Percentiles rank a stretch among this genome's conserved stretches.
phyloP scores from a whole-genome alignment of 2,797 vertebrate genomes.

The Leucoraja ocellata region DNA sequence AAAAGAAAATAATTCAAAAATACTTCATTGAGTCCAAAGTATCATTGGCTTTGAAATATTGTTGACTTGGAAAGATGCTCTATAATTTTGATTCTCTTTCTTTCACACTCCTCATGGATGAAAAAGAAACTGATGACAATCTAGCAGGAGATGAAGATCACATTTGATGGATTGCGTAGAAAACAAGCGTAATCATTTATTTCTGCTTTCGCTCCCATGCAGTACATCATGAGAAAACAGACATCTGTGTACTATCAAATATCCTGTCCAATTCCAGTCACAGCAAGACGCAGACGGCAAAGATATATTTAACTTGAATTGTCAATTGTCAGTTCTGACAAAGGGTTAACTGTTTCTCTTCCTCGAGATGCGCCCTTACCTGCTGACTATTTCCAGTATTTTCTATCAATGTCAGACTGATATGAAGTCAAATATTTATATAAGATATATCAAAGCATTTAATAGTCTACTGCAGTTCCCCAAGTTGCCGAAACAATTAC shows the following conservation, averaged over 20 bases:
- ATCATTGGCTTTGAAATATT: too few relatives aligned
- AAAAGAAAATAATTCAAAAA: too few relatives aligned
- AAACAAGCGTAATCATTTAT: not conserved
- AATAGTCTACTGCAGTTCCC: not conserved
- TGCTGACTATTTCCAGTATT: too few relatives aligned
- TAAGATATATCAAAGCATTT: not conserved
- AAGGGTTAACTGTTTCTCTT: too few relatives aligned
- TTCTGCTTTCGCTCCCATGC: not conserved
- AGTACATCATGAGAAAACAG: not conserved
- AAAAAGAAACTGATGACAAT: not conserved
- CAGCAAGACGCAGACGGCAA: not conserved
- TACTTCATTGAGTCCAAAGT: too few relatives aligned
- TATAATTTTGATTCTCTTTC: too few relatives aligned
- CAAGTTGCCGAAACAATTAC: not conserved
- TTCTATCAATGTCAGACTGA: too few relatives aligned
- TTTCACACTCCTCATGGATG: not conserved
- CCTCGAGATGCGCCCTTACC: too few relatives aligned
- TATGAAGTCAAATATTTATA: not conserved
- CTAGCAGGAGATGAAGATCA: not conserved
- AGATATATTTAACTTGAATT: not conserved
- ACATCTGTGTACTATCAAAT: not conserved
- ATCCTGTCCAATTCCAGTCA: slow-evolving; percentile 14
- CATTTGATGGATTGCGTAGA: not conserved
- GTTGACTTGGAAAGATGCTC: too few relatives aligned
- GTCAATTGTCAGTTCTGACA: not conserved